Evolutionary conservation across 2,113 vertebrate genomes (phyloP).

Genomic region (Drymodes brunneopygia): DNA sequence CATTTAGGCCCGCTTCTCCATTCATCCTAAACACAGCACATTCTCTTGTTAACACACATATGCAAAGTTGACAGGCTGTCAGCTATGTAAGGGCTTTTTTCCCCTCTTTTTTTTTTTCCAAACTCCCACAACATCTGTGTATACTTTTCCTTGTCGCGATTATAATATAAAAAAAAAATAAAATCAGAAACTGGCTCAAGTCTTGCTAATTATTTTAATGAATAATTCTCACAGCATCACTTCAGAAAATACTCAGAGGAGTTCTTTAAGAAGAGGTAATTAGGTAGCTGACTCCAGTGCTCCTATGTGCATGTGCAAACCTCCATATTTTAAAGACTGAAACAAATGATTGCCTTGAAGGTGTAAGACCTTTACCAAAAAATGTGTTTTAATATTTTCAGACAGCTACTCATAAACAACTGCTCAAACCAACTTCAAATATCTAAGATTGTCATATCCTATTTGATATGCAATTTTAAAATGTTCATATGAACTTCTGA

Average conservation of each 20-base stretch:
- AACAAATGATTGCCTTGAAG: background rate
- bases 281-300: background rate
- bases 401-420: background rate
- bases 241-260: background rate
- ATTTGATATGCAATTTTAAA: background rate
- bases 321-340: background rate
- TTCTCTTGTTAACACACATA: conserved; percentile 84
- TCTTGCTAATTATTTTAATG: background rate
- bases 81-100: conserved; percentile 55
- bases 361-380: background rate
- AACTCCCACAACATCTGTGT: conserved; percentile 75
- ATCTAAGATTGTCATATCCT: background rate
- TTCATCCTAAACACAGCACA: conserved; percentile 75
- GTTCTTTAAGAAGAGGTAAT: background rate
- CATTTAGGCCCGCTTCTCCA: conserved; percentile 79
- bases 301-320: background rate
- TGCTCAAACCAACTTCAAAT: background rate
- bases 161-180: background rate
- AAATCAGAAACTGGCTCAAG: background rate
- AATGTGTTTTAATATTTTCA: background rate
- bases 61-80: conserved; percentile 78
- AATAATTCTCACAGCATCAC: background rate
- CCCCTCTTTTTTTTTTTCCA: fast-evolving
- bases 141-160: conserved; percentile 8
- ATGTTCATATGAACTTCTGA: fast-evolving